These are phyloP conservation scores for Imbricaverruca yamaguchii DNA, from an alignment of 2,888 invertebrate genomes.

Conservation along the genomic window DNA sequence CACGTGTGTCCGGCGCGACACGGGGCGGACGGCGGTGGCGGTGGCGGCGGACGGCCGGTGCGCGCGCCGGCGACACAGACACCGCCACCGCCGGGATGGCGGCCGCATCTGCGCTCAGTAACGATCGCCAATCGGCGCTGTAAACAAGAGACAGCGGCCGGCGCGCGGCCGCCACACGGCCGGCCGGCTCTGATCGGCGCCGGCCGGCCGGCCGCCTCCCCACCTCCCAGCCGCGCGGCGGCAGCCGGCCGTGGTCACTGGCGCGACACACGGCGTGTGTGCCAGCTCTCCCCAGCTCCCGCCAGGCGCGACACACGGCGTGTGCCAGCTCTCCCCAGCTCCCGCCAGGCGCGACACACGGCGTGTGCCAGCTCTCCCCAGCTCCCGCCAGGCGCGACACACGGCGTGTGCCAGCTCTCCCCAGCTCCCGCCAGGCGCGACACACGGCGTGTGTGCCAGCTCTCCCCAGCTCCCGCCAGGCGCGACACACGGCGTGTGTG, in stretches of 20 bases:
- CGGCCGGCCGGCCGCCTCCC: no score
- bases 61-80: background rate
- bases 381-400: background rate
- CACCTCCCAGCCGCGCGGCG: no score
- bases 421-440: no score
- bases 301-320: background rate
- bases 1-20: no score
- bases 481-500: background rate
- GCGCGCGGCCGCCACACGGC: background rate
- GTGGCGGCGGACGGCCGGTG: background rate
- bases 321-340: background rate
- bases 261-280: background rate
- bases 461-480: background rate
- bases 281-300: background rate
- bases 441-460: background rate
- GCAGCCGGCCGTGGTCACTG: background rate
- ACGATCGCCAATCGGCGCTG: constrained; percentile 14
- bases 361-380: background rate
- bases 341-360: background rate
- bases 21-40: background rate
- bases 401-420: no score
- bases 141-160: background rate
- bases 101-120: background rate
- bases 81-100: background rate
- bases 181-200: background rate